Percentiles rank a stretch among this genome's conserved stretches.
phyloP scores from a whole-genome alignment of 2,113 vertebrate species.

The Thryonomys swinderianus region DNA sequence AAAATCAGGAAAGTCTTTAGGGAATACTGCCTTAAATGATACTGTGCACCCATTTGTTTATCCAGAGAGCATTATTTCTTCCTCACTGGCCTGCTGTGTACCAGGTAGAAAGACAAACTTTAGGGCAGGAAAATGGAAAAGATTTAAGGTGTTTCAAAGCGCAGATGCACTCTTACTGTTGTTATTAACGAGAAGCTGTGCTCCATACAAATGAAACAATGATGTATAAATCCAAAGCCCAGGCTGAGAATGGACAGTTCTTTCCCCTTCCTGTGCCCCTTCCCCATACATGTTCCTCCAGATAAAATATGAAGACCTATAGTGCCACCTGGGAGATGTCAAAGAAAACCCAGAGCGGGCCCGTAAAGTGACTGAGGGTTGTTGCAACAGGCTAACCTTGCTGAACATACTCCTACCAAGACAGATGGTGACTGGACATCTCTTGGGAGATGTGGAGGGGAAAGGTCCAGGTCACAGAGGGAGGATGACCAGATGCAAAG shows the following conservation, averaged over 20 bases:
- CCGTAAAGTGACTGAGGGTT: not conserved
- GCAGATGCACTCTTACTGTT: not conserved
- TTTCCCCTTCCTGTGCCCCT: too few species aligned
- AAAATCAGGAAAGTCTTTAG: not conserved
- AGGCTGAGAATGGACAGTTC: not conserved
- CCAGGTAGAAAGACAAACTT: not conserved
- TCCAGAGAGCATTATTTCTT: not conserved
- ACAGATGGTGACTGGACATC: not conserved
- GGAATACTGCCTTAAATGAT: not conserved
- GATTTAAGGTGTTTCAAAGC: not conserved
- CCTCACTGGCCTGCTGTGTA: not conserved
- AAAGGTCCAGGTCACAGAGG: not conserved
- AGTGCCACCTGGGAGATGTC: not conserved
- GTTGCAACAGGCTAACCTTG: not conserved
- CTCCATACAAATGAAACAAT: not conserved
- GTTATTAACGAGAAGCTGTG: not conserved
- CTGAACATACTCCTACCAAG: not conserved
- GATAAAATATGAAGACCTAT: not conserved
- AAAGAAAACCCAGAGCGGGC: not conserved
- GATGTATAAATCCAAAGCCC: not conserved
- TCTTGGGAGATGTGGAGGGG: fast-evolving
- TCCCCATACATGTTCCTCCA: not conserved
- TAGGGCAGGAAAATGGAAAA: not conserved
- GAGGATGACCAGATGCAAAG: not conserved
- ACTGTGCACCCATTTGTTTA: not conserved